Base-by-base conservation (phyloP, 64 coral and sea anemone species). In the Actinia equina region DNA sequence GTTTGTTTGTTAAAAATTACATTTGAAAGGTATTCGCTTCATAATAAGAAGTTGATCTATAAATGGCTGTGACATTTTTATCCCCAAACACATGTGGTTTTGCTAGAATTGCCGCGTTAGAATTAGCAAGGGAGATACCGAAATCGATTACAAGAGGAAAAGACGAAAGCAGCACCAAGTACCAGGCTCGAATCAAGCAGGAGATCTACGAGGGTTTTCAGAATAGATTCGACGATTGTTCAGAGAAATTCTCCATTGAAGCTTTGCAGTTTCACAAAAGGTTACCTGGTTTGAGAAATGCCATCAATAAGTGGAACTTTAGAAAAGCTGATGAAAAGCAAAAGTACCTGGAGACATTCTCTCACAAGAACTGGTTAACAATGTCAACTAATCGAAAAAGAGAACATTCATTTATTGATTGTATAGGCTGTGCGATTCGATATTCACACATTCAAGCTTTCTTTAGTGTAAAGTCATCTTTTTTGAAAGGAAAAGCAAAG, bases 281-380 rank as follows among this genome's bases (percentile, higher is more conserved):
- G 46, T 43, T 90, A 13, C 67, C 89, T 71, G 82, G 82, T 22
- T 84, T 84, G 82, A 84, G 82, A 60, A 84, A 54, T 22, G 52
- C 49, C 2, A 84, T 84, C 19, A 84, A 84, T 59, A 84, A 84
- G 56, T 87, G 90, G 90, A 87, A 92, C 42, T 76, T 52, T 22
- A 87, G 85, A 43, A 92, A 87, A 83, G 46, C 77, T 3, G 59
- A 83, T 11, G 84, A 88, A 76, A 88, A 92, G 70, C 57, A 79
- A 52, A 87, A 87, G 59, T 92, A 87, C 60, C 19, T 92, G 7
- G 76, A 92, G 3, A 92, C 84, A 82, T 92, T 92, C 57, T 87
- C 77, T 46, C n/a, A 74, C 3, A n/a, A 92, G 59, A 92, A n/a
- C n/a, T n/a, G n/a, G n/a, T n/a, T n/a, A n/a, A n/a, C n/a, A n/a